Evolutionary conservation across 1,140 invertebrate genomes (phyloP).

Genomic region (Leptopilina boulardi): DNA sequence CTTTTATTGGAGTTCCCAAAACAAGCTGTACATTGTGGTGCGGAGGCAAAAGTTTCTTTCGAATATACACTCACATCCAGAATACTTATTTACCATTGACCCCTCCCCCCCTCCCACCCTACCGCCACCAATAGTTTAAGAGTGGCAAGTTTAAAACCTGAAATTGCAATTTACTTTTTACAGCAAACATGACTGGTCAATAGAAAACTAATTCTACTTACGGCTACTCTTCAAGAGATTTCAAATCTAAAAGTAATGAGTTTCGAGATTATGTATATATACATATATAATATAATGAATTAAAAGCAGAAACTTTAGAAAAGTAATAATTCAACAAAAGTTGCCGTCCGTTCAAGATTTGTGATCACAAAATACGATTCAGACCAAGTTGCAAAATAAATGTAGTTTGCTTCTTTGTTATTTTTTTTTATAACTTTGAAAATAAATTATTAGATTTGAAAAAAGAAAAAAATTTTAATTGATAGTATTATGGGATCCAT

Average conservation of each 20-base stretch:
- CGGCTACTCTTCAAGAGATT: not conserved
- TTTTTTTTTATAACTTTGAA: not conserved
- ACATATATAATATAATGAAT: too few species aligned
- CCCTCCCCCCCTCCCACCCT: too few species aligned
- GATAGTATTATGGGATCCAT: too few species aligned
- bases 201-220: conserved; percentile 25
- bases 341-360: conserved; percentile 11
- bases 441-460: not conserved
- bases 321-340: conserved; percentile 23
- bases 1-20: conserved; percentile 15
- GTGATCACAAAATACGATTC: conserved; percentile 1
- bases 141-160: conserved; percentile 26
- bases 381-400: not conserved
- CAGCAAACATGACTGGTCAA: conserved; percentile 20
- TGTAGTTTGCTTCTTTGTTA: not conserved
- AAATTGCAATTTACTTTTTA: conserved; percentile 25
- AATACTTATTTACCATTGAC: conserved; percentile 15
- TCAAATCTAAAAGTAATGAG: conserved; percentile 25
- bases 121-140: conserved; percentile 29
- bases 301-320: conserved; percentile 16
- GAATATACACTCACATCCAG: not conserved
- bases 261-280: too few species aligned
- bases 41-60: conserved; percentile 14
- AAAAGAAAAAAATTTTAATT: too few species aligned
- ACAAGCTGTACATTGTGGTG: conserved; percentile 26